Evolutionary conservation across 2,888 invertebrate species (phyloP).

Genomic region (Prenolepis imparis): DNA sequence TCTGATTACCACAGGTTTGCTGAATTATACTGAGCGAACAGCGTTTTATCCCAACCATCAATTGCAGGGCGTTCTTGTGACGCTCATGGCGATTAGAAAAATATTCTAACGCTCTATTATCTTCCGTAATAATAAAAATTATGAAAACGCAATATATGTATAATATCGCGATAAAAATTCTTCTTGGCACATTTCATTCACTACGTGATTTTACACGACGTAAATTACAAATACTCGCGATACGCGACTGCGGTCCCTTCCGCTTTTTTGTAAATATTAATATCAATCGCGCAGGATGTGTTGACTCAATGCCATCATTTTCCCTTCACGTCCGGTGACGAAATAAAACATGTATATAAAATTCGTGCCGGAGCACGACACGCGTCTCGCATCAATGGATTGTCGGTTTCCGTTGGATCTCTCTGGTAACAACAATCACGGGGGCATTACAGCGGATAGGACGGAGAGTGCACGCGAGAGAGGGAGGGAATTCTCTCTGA

Average conservation of each 20-base stretch:
- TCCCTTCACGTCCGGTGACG: slow-evolving; percentile 73
- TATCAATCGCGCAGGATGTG: slow-evolving; percentile 75
- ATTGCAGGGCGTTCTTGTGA: background rate
- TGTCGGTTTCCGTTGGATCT: slow-evolving; percentile 82
- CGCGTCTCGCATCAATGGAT: slow-evolving; percentile 81
- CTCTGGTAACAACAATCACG: slow-evolving; percentile 78
- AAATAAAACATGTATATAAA: slow-evolving; percentile 72
- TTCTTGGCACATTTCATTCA: background rate
- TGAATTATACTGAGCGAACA: slow-evolving; percentile 55
- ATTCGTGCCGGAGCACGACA: slow-evolving; percentile 71
- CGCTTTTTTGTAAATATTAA: slow-evolving; percentile 72
- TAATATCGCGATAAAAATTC: slow-evolving; percentile 8
- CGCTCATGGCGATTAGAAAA: background rate
- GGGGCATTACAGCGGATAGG: slow-evolving; percentile 40
- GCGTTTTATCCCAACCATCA: background rate
- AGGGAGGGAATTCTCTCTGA: slow-evolving; percentile 24
- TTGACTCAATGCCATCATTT: slow-evolving; percentile 73
- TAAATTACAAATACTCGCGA: slow-evolving; percentile 12
- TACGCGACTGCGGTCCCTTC: slow-evolving; percentile 53
- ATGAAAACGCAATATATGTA: background rate
- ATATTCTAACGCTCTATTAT: background rate
- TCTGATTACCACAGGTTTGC: slow-evolving; percentile 72
- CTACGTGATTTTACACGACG: background rate
- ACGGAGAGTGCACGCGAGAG: slow-evolving; percentile 53
- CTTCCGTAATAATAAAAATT: background rate